phyloP scores from a whole-genome alignment of 2,888 invertebrate species.

The Drepana falcataria region DNA sequence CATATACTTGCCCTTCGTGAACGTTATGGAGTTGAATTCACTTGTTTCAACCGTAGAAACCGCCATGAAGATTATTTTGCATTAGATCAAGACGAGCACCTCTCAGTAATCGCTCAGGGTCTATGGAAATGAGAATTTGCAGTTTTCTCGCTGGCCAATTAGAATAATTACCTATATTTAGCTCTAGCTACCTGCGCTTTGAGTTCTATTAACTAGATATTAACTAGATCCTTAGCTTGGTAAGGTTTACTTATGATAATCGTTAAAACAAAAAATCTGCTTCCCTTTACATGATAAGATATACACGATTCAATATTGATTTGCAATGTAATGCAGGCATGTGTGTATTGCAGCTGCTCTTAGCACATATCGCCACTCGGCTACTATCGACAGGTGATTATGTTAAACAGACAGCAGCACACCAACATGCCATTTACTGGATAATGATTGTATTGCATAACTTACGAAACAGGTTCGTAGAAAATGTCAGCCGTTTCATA shows the following conservation, averaged over 20 bases:
- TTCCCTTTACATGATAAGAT: neutral
- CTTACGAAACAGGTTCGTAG: slow-evolving; percentile 58
- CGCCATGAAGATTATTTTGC: slow-evolving; percentile 8
- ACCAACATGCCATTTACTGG: slow-evolving; percentile 45
- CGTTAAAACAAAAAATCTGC: too few species aligned
- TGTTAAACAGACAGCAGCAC: slow-evolving; percentile 44
- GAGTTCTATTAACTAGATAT: slow-evolving; percentile 15
- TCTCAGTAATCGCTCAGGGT: slow-evolving; percentile 24
- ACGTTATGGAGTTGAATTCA: too few species aligned
- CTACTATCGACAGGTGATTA: slow-evolving; percentile 59
- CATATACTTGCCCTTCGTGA: too few species aligned
- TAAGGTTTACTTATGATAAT: too few species aligned
- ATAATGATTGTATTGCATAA: slow-evolving; percentile 68
- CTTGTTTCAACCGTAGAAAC: slow-evolving; percentile 12
- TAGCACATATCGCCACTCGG: slow-evolving; percentile 24
- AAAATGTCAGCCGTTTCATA: slow-evolving; percentile 59
- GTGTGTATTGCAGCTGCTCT: slow-evolving; percentile 13
- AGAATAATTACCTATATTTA: slow-evolving; percentile 35
- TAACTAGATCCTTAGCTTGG: slow-evolving; percentile 5
- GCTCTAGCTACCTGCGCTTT: slow-evolving; percentile 29
- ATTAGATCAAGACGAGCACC: slow-evolving; percentile 12
- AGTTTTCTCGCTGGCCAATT: slow-evolving; percentile 12
- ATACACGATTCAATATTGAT: slow-evolving; percentile 1
- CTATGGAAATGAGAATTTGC: slow-evolving; percentile 24
- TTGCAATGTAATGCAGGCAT: slow-evolving; percentile 2